Base-by-base conservation (phyloP, 2,797 vertebrate species). In the Micromesistius poutassou region DNA sequence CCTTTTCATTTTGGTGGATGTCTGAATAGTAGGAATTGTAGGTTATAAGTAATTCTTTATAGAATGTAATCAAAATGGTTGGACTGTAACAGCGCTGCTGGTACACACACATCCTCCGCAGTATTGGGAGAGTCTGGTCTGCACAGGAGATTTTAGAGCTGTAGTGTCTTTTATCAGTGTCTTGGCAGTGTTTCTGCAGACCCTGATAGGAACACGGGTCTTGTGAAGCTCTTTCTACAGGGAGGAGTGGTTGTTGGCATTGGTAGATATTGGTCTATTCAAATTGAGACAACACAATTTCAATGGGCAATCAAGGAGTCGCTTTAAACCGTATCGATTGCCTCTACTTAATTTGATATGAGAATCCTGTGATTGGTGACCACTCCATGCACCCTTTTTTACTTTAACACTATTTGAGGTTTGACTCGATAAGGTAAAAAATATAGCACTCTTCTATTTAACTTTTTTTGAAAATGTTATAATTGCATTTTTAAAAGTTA, bases 81-180 rank as follows among this genome's bases (percentile, higher is more conserved):
- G 40, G 10, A 42, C 12, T 42, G 36, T 38, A 42, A 38, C 40
- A 0, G 40, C 40, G 12, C 13, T 16, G 40, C 50, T 36, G 19
- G 14, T 71, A 74, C 72, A 68, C 75, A n/a, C 71, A 2, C 36
- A 28, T 28, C 25, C 1, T 81, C 81, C 78, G 82, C 84, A 84
- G 80, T 79, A 85, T 76, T 25, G 76, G 74, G 83, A 12, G 50
- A 79, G 74, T 25, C 40, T 31, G 78, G 74, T 73, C 42, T 71
- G 28, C 46, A 22, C 73, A 25, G 55, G 55, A 62, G 55, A 74
- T 80, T 19, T 7, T 71, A 78, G 72, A 62, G 30, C 79, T 71
- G 0, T 0, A 62, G 77, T 78, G n/a, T 50, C 74, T 40, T 86
- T 91, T 92, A 92, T 93, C 91, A 55, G 46, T 76, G 75, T 40